Evolutionary conservation across 2,797 vertebrate genomes (phyloP).

Genomic region (Muraenolepis orangiensis): DNA sequence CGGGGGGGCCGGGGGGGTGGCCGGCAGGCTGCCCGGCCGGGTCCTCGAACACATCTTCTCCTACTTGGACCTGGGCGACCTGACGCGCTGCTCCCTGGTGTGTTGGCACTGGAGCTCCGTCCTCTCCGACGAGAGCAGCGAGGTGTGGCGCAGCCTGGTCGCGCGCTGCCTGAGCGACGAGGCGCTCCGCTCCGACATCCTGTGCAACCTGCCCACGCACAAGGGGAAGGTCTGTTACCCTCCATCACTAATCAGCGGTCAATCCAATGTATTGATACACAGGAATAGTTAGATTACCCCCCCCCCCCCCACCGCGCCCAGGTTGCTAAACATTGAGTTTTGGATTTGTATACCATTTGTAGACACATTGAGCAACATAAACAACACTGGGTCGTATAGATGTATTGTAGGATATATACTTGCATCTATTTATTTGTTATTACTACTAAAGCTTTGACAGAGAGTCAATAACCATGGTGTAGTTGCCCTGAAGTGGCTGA

Average conservation of each 20-base stretch:
- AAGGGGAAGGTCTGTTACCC: slow-evolving; percentile 81
- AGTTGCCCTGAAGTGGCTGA: background rate
- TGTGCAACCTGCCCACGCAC: slow-evolving; percentile 92
- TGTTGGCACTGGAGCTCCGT: slow-evolving; percentile 94
- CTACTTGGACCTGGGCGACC: slow-evolving; percentile 86
- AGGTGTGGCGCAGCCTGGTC: slow-evolving; percentile 96
- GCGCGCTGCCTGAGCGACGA: slow-evolving; percentile 85
- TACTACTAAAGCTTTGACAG: background rate
- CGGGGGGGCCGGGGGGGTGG: slow-evolving; percentile 54
- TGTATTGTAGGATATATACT: background rate
- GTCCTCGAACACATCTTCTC: slow-evolving; percentile 93
- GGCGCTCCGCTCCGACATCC: slow-evolving; percentile 91
- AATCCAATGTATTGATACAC: background rate
- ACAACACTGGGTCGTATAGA: background rate
- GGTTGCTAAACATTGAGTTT: too few species aligned
- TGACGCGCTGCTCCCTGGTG: slow-evolving; percentile 86
- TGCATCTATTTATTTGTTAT: background rate
- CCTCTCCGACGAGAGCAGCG: slow-evolving; percentile 93
- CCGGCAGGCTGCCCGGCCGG: slow-evolving; percentile 84
- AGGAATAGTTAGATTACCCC: background rate
- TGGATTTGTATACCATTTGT: background rate
- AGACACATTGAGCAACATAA: background rate
- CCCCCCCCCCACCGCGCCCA: too few species aligned
- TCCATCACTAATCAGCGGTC: background rate
- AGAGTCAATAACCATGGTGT: background rate